phyloP scores from a whole-genome alignment of 2,113 vertebrate species.

The Cephalopterus ornatus region DNA sequence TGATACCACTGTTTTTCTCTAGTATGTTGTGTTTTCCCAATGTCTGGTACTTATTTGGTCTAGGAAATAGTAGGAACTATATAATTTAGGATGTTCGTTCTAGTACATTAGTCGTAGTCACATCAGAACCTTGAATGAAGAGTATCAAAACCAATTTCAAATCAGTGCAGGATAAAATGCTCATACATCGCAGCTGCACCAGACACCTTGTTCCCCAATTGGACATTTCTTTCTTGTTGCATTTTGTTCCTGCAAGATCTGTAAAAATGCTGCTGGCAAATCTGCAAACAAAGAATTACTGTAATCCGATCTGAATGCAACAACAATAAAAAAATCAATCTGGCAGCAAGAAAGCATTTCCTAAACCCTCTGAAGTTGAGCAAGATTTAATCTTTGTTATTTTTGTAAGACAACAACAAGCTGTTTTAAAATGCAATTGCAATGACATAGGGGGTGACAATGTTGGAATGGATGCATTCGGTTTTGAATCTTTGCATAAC shows the following conservation, averaged over 20 bases:
- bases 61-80: not conserved
- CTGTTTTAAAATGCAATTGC: not conserved
- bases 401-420: not conserved
- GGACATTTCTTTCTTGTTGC: not conserved
- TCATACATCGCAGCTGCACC: not conserved
- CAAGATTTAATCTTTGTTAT: not conserved
- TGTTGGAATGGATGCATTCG: not conserved
- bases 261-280: not conserved
- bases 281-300: not conserved
- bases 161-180: not conserved
- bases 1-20: not conserved
- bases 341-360: not conserved
- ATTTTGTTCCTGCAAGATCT: not conserved
- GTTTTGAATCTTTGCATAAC: not conserved
- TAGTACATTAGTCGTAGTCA: not conserved
- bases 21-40: not conserved
- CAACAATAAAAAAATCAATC: not conserved
- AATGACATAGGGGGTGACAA: not conserved
- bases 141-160: not conserved
- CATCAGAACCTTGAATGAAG: not conserved
- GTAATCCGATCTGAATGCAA: not conserved
- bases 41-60: not conserved
- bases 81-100: not conserved
- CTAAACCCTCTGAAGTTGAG: not conserved
- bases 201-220: not conserved